Evolutionary conservation across 2,888 invertebrate species (phyloP), one percentile per base, ranked within the genome.

Genomic region (Cephus pygmeus): DNA sequence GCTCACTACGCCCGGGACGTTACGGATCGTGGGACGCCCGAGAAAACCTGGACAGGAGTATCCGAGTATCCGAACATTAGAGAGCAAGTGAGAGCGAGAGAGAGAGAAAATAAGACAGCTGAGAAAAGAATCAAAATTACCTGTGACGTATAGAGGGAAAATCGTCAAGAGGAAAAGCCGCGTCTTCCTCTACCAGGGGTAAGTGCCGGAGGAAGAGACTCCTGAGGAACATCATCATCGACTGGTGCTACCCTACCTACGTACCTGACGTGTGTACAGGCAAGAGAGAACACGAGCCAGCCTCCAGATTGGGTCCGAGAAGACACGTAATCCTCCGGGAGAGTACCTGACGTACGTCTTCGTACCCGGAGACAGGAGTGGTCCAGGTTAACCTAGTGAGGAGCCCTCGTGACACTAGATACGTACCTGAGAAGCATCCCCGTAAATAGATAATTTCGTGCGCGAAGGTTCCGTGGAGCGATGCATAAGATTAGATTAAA

Each of bases 1-100:
- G 90, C 89, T 90, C 90, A 90, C 90, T 88, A 88, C 91, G 90
- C 91, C 91, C 91, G 91, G 91, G 91, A 90, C 90, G 87, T 87
- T 84, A 88, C 86, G 87, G 87, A 85, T 86, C 87, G 87, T 84
- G 87, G 85, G 85, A 86, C 86, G 86, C 84, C 80, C 85, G 75
- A 78, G 34, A 73, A 78, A 78, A 75, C 75, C 69, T 75, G 75
- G 75, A 31, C 73, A 69, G 75, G 75, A 74, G 77, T 75, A 75
- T 75, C 75, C 69, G 77, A 75, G 77, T 77, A 75, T 75, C 75
- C 34, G 71, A 77, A 75, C 15, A 34, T 75, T n/a, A 0, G 34
- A n/a, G 35, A 75, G 33, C 23, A 34, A 76, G 71, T 35, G 40
- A 40, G 9, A 73, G 15, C 68, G 73, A 73, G 71, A 23, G 73